Evolutionary conservation across 2,797 vertebrate species (phyloP), one percentile per base, ranked within the genome.

Genomic region (Dipus sagitta): DNA sequence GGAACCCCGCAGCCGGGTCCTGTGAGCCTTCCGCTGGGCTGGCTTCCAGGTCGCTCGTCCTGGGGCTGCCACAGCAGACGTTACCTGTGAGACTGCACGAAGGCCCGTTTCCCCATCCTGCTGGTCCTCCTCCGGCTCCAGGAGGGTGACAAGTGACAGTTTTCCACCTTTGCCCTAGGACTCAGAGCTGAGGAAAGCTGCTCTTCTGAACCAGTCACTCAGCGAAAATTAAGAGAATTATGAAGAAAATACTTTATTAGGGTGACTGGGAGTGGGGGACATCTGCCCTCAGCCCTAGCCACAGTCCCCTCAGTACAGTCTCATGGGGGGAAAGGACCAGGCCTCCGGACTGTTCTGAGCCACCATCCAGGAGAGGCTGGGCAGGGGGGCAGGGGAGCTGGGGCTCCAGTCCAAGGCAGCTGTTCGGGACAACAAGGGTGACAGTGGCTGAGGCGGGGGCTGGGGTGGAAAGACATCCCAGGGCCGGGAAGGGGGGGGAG

Each of bases 321-420:
- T 97, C 98, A 98, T 98, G 54, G 97, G 97, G 71, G 98, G 98
- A 78, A 97, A 98, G 72, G 96, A 92, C 98, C 98, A 98, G 62
- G 92, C 47, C 42, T 96, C 95, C 0, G 98, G 97, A 74, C 97
- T 97, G 72, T 78, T 93, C 68, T 91, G 95, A 26, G 92, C 68
- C 60, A 97, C 85, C 34, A 95, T 78, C 86, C 95, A 94, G 52
- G 92, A 91, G 32, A 96, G 96, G 30, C 92, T 93, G 30, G 88
- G 95, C 32, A 96, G 93, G 0, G 92, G 76, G 71, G 86, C 83
- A n/a, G 64, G 78, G 0, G 96, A 93, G 17, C 85, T 86, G 13
- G 94, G 78, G n/a, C 86, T 93, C 38, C 92, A 92, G 76, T 97
- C 96, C 77, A 95, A 92, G 38, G 42, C 90, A 70, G 92, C 15